Percentiles rank a stretch among this genome's conserved stretches.
phyloP scores from a whole-genome alignment of 2,797 vertebrate genomes.

The Liasis olivaceus region DNA sequence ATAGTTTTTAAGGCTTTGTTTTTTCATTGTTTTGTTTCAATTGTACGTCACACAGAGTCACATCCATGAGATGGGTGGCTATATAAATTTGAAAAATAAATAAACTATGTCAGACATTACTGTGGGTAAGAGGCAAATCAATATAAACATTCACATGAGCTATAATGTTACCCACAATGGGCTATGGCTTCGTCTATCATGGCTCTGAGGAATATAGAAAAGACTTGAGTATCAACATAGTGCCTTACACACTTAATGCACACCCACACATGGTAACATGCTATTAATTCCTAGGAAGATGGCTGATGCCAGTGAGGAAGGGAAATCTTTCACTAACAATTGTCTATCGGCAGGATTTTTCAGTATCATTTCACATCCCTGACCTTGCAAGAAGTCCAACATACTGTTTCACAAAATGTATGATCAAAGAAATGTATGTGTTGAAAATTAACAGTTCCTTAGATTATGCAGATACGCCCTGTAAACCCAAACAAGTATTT shows the following conservation, averaged over 20 bases:
- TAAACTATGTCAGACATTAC: background rate
- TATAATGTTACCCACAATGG: no score
- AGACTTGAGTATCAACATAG: background rate
- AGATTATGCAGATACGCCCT: background rate
- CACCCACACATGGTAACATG: background rate
- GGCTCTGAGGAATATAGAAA: background rate
- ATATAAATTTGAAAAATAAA: background rate
- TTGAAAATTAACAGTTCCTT: background rate
- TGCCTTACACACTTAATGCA: background rate
- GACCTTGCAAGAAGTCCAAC: background rate
- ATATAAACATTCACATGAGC: background rate
- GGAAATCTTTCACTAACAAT: background rate
- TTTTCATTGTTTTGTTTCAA: background rate
- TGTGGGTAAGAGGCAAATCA: background rate
- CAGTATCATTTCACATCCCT: background rate
- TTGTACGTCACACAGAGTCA: background rate
- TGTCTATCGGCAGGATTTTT: background rate
- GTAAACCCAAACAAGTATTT: background rate
- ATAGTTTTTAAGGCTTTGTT: background rate
- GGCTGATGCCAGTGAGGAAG: background rate
- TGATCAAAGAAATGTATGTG: background rate
- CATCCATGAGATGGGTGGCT: background rate
- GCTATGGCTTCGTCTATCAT: background rate
- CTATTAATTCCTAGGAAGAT: background rate
- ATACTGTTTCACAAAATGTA: background rate